These are phyloP conservation scores for Protobothrops mucrosquamatus DNA, from an alignment of 2,113 vertebrate species.

Conservation along the genomic window DNA sequence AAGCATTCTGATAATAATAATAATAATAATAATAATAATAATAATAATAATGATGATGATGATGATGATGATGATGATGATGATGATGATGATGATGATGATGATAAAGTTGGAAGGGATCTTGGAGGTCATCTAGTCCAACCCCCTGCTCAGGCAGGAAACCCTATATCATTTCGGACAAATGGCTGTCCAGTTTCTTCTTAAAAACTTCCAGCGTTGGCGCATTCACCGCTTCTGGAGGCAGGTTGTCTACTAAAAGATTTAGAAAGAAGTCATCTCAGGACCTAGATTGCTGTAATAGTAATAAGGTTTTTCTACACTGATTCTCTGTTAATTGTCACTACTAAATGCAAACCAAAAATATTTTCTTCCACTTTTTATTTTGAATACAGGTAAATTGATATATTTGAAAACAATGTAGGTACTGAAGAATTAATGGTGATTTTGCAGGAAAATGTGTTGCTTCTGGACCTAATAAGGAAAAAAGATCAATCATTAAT, in stretches of 20 bases:
- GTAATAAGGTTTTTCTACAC: not conserved
- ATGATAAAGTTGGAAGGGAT: too few relatives aligned
- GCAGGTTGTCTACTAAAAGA: not conserved
- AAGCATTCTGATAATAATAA: not conserved
- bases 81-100: too few relatives aligned
- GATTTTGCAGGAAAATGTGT: not conserved
- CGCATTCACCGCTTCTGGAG: too few relatives aligned
- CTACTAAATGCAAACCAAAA: not conserved
- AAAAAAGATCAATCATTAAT: not conserved
- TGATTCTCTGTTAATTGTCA: not conserved
- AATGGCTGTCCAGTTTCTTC: too few relatives aligned
- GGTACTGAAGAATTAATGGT: not conserved
- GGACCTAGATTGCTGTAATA: not conserved
- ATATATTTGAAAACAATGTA: not conserved
- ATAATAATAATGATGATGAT: too few relatives aligned
- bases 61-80: too few relatives aligned
- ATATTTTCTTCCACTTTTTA: not conserved
- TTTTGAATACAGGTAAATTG: not conserved
- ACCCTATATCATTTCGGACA: too few relatives aligned
- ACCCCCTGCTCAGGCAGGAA: too few relatives aligned
- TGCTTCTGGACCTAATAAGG: not conserved
- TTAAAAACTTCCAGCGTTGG: too few relatives aligned
- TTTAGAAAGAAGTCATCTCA: not conserved
- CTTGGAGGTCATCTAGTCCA: too few relatives aligned
- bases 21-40: too few relatives aligned